Percentiles rank a stretch among this genome's conserved stretches.
Conservation (phyloP, 2,113 vertebrate genomes). For the Ceyx margarethae region DNA sequence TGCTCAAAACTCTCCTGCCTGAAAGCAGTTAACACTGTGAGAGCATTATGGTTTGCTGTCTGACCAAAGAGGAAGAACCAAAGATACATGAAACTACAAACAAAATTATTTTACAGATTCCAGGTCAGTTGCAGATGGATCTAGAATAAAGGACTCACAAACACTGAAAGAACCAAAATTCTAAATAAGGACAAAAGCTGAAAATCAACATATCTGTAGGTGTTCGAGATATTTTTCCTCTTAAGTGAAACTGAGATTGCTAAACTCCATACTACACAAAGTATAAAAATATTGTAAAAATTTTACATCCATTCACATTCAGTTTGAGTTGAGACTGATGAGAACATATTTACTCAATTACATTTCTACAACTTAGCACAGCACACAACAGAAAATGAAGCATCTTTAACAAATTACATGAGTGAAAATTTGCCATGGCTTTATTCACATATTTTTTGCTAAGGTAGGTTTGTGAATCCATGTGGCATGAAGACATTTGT, state of each 20-base stretch:
- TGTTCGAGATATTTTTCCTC: neutral
- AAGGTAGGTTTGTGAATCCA: neutral
- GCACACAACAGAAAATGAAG: neutral
- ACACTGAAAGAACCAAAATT: neutral
- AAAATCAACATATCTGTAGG: neutral
- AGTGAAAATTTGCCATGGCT: neutral
- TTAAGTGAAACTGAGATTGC: neutral
- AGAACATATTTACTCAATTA: neutral
- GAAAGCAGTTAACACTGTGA: neutral
- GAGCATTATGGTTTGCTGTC: accelerated
- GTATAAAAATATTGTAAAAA: neutral
- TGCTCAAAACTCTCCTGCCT: neutral
- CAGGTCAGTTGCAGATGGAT: neutral
- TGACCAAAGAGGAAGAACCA: neutral
- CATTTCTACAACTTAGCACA: neutral
- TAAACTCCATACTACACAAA: neutral
- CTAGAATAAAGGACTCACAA: neutral
- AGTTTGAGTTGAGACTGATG: neutral
- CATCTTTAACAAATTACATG: neutral
- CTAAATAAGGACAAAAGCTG: neutral
- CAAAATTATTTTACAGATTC: neutral
- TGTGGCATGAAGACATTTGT: neutral
- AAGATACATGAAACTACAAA: accelerated
- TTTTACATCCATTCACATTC: neutral
- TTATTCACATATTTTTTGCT: slow-evolving; percentile 7